phyloP scores from a whole-genome alignment of 2,888 invertebrate genomes.

The Ischnus inquisitorius region DNA sequence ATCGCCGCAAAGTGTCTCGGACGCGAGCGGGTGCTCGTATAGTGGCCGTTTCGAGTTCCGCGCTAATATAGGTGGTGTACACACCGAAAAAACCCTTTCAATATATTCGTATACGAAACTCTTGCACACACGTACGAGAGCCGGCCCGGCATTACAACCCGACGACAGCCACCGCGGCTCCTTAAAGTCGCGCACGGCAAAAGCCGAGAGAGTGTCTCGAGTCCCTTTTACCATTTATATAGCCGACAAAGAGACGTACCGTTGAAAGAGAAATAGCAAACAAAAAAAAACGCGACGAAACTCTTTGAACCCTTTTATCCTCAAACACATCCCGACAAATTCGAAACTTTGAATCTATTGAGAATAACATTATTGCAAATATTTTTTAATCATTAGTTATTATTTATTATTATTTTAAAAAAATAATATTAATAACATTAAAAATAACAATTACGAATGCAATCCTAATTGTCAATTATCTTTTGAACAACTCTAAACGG shows the following conservation, averaged over 20 bases:
- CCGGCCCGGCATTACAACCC: neutral
- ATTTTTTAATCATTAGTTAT: too few relatives aligned
- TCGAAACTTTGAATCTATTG: neutral
- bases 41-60: constrained; percentile 51
- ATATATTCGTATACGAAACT: constrained; percentile 12
- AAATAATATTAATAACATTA: too few relatives aligned
- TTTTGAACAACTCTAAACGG: too few relatives aligned
- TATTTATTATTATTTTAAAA: too few relatives aligned
- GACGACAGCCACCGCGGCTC: constrained; percentile 40
- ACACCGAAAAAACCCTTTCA: neutral
- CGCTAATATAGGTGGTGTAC: constrained; percentile 10
- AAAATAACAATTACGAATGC: too few relatives aligned
- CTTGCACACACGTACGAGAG: constrained; percentile 5
- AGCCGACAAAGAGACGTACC: constrained; percentile 19
- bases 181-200: constrained; percentile 52
- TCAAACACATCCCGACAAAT: neutral
- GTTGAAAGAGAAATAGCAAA: constrained; percentile 2
- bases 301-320: neutral
- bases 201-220: constrained; percentile 24
- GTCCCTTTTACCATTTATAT: constrained; percentile 42
- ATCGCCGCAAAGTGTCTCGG: constrained; percentile 58
- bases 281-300: constrained; percentile 1
- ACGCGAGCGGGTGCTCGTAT: constrained; percentile 26
- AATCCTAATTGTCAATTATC: too few relatives aligned
- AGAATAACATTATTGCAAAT: neutral